Percentiles rank a stretch among this genome's conserved stretches.
Evolutionary conservation across 2,888 invertebrate genomes (phyloP).

Genomic region (Axea sp.): DNA sequence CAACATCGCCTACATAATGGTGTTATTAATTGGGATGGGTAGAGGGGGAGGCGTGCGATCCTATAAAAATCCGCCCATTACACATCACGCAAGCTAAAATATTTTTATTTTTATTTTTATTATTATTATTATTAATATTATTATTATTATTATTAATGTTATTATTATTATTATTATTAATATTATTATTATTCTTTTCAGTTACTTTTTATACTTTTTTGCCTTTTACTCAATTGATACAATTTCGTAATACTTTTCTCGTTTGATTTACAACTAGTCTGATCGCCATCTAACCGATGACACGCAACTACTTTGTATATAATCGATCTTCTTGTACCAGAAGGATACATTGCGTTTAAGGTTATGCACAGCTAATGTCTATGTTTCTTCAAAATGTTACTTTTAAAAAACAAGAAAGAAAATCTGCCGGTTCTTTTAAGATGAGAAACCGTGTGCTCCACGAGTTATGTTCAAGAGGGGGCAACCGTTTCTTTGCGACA

Average conservation of each 20-base stretch:
- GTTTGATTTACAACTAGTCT: constrained; percentile 44
- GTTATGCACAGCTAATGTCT: constrained; percentile 30
- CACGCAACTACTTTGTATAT: constrained; percentile 57
- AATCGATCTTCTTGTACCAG: constrained; percentile 56
- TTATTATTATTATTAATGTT: constrained; percentile 13
- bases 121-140: constrained; percentile 14
- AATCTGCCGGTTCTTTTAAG: too few species aligned
- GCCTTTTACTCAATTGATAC: constrained; percentile 59
- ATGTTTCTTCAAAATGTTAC: too few species aligned
- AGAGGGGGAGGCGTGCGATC: constrained; percentile 33
- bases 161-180: constrained; percentile 19
- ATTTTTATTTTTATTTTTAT: constrained; percentile 22
- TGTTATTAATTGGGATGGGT: constrained; percentile 51
- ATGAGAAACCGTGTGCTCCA: too few species aligned
- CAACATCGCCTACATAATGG: too few species aligned
- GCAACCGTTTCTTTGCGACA: too few species aligned
- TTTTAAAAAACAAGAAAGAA: too few species aligned
- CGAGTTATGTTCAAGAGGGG: too few species aligned
- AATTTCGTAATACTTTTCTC: constrained; percentile 61
- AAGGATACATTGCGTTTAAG: constrained; percentile 53
- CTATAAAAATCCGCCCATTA: constrained; percentile 56
- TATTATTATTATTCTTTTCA: constrained; percentile 14
- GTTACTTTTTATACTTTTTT: too few species aligned
- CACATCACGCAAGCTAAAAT: constrained; percentile 58
- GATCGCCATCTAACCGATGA: constrained; percentile 51